These are phyloP conservation scores for Glaucomys volans DNA, from an alignment of 2,113 vertebrate species.

Conservation along the genomic window DNA sequence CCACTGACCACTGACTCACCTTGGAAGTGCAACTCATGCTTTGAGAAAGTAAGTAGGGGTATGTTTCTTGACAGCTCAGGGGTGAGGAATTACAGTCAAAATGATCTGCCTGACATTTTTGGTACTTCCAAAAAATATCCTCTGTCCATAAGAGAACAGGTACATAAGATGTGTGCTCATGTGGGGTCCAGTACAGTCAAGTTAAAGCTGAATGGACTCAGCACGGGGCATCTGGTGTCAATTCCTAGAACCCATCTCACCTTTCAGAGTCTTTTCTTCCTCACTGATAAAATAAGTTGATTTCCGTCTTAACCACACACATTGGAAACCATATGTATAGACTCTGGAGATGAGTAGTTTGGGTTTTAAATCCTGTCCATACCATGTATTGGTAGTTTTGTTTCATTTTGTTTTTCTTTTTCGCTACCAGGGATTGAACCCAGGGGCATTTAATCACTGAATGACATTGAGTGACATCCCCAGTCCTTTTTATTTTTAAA, in stretches of 20 bases:
- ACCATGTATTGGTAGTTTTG: background rate
- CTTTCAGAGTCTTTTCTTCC: background rate
- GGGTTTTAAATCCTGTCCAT: background rate
- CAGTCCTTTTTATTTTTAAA: too few species aligned
- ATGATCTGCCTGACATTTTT: background rate
- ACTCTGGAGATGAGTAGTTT: background rate
- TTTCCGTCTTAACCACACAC: background rate
- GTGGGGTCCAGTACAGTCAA: background rate
- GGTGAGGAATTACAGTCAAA: background rate
- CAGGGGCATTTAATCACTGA: too few species aligned
- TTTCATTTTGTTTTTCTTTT: too few species aligned
- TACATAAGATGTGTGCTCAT: background rate
- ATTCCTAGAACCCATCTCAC: background rate
- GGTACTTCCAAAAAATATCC: slow-evolving; percentile 31
- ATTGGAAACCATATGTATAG: background rate
- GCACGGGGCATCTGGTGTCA: background rate
- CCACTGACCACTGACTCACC: background rate
- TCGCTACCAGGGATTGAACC: too few species aligned
- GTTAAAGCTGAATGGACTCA: background rate
- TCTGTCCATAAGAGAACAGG: background rate
- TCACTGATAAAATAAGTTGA: background rate
- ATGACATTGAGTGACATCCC: too few species aligned
- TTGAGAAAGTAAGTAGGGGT: background rate
- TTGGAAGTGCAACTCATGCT: background rate
- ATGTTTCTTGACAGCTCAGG: slow-evolving; percentile 20